Evolutionary conservation across 2,888 invertebrate genomes (phyloP), one percentile per base, ranked within the genome.

Genomic region (Drosophila birchii): DNA sequence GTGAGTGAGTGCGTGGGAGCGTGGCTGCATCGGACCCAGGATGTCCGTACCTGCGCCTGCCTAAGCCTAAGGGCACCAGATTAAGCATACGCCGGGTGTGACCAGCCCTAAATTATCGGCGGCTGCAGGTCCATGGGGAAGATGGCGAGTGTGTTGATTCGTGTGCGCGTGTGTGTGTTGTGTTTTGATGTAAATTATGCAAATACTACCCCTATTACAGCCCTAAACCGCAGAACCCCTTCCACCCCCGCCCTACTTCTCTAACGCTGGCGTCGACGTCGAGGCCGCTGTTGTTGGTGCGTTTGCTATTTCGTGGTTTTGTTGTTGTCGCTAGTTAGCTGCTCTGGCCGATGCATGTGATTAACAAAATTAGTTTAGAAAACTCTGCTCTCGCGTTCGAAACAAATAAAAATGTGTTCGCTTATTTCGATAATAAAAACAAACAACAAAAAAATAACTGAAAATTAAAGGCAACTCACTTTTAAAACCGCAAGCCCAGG

Each of bases 321-420:
- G 75, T 76, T 74, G 67, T 78, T 83, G 81, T 76, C 84, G 71
- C 81, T 88, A 87, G 82, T 85, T 86, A 83, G 78, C 79, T 76
- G 78, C 77, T 76, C 72, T 72, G 75, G 61, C 44, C 74, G 84
- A 75, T 79, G 72, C 81, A 78, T 76, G 83, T 90, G 88, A 88
- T 90, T 90, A 91, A 86, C 82, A 83, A 78, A 90, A 91, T 90
- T 90, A 91, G 90, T 90, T 90, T 90, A 90, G 90, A 90, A 90
- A 91, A 86, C 90, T 90, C 90, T 88, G 91, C 86, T 78, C 76
- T 81, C 89, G 90, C 88, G 90, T 89, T 90, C 86, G 90, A 90
- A 86, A 90, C 87, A 88, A 86, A 78, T 75, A 74, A 78, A 85
- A 88, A 78, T 86, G 78, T 76, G 76, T 88, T 86, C 86, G 87